phyloP scores from a whole-genome alignment of 2,888 invertebrate genomes.

The Coleophora flavipennella region DNA sequence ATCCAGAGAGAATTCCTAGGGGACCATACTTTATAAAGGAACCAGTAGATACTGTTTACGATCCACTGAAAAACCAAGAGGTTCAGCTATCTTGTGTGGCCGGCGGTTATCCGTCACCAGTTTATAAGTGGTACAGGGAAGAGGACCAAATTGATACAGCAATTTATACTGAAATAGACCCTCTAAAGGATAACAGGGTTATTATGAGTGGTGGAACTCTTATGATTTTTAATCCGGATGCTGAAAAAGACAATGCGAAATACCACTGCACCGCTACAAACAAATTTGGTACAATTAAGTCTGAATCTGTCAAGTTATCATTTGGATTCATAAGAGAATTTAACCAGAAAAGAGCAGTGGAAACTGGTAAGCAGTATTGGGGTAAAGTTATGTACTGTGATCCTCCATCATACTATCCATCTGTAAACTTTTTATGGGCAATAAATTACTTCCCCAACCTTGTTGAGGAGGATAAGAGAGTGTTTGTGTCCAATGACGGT shows the following conservation, averaged over 20 bases:
- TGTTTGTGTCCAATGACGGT: conserved; percentile 95
- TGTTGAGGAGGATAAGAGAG: conserved; percentile 92
- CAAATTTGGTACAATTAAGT: conserved; percentile 88
- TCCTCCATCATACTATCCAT: conserved; percentile 92
- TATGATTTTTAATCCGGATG: conserved; percentile 89
- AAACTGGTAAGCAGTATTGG: conserved; percentile 92
- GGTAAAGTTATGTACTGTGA: conserved; percentile 94
- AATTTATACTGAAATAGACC: conserved; percentile 82
- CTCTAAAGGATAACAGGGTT: conserved; percentile 80
- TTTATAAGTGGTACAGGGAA: conserved; percentile 92
- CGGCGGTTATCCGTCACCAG: conserved; percentile 90
- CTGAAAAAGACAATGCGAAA: conserved; percentile 84
- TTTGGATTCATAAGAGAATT: conserved; percentile 94
- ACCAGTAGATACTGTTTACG: conserved; percentile 87
- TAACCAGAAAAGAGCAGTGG: conserved; percentile 87
- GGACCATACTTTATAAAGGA: conserved; percentile 93
- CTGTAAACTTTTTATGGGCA: conserved; percentile 93
- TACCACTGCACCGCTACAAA: conserved; percentile 96
- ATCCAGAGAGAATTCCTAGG: conserved; percentile 85
- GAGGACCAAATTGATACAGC: conserved; percentile 86
- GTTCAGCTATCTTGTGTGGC: conserved; percentile 86
- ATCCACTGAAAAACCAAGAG: conserved; percentile 83
- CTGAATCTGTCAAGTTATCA: conserved; percentile 88
- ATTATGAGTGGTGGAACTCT: conserved; percentile 93
- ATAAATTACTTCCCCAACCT: conserved; percentile 92